Evolutionary conservation across 2,113 vertebrate species (phyloP).

Genomic region (Percina caprodes): DNA sequence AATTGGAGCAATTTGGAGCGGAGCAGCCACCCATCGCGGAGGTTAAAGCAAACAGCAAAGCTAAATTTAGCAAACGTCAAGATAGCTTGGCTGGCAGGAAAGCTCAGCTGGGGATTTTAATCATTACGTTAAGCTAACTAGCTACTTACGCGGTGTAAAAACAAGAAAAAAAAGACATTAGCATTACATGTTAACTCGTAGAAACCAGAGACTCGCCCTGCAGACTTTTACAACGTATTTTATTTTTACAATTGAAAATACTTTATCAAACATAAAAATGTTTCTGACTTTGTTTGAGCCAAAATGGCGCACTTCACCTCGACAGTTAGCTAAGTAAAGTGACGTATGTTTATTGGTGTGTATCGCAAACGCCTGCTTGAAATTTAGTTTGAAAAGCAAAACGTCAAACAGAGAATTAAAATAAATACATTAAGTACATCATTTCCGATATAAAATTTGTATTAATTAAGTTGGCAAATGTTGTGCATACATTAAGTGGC

Average conservation of each 20-base stretch:
- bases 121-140: slow-evolving; percentile 32
- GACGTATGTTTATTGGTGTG: slow-evolving; percentile 59
- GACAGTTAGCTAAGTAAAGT: slow-evolving; percentile 15
- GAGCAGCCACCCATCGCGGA: slow-evolving; percentile 85
- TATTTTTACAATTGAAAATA: background rate
- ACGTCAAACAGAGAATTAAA: rapidly evolving
- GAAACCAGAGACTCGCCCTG: background rate
- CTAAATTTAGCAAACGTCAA: slow-evolving; percentile 35
- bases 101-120: slow-evolving; percentile 32
- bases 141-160: background rate
- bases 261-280: slow-evolving; percentile 43
- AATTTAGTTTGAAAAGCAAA: background rate
- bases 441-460: rapidly evolving
- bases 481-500: rapidly evolving
- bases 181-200: background rate
- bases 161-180: slow-evolving; percentile 9
- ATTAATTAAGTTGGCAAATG: rapidly evolving
- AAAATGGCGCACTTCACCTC: slow-evolving; percentile 82
- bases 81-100: slow-evolving; percentile 25
- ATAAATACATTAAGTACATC: rapidly evolving
- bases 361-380: slow-evolving; percentile 52
- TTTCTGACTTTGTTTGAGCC: slow-evolving; percentile 86
- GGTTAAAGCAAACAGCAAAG: background rate
- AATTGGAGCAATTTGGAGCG: slow-evolving; percentile 87
- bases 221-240: background rate